Conservation (phyloP, 2,797 vertebrate genomes). For the Perodicticus potto region DNA sequence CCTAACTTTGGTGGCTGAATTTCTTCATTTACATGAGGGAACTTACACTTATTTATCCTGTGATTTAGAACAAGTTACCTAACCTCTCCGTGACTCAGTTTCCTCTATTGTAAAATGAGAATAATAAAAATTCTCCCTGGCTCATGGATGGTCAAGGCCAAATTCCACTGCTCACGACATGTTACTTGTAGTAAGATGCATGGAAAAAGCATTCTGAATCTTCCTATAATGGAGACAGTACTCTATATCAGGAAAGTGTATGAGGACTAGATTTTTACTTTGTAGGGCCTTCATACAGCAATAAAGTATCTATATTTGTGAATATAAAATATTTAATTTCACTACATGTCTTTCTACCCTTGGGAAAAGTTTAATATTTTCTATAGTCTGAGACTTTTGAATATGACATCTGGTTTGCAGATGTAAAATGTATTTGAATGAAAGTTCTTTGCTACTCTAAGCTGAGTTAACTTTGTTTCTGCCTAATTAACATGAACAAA, state of each 20-base stretch:
- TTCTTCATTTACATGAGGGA: not conserved
- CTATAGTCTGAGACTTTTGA: not conserved
- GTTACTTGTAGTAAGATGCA: not conserved
- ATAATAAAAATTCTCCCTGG: not conserved
- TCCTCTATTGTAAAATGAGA: not conserved
- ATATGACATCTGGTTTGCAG: not conserved
- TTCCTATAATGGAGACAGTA: not conserved
- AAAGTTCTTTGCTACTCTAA: conserved; percentile 1
- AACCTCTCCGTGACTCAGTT: not conserved
- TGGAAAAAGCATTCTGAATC: not conserved
- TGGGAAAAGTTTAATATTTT: not conserved
- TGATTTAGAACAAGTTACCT: not conserved
- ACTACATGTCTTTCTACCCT: not conserved
- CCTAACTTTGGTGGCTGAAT: not conserved
- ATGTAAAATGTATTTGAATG: conserved; percentile 13
- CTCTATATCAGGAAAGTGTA: not conserved
- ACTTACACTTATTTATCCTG: not conserved
- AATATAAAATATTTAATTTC: not conserved
- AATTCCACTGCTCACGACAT: not conserved
- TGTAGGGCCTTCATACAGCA: not conserved
- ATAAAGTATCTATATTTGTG: not conserved
- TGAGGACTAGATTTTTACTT: not conserved
- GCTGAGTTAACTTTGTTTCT: conserved; percentile 30
- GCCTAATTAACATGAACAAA: conserved; percentile 6
- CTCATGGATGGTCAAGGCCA: not conserved